Base-by-base conservation (phyloP, 1,140 invertebrate species). In the Tetramorium parvispinum region DNA sequence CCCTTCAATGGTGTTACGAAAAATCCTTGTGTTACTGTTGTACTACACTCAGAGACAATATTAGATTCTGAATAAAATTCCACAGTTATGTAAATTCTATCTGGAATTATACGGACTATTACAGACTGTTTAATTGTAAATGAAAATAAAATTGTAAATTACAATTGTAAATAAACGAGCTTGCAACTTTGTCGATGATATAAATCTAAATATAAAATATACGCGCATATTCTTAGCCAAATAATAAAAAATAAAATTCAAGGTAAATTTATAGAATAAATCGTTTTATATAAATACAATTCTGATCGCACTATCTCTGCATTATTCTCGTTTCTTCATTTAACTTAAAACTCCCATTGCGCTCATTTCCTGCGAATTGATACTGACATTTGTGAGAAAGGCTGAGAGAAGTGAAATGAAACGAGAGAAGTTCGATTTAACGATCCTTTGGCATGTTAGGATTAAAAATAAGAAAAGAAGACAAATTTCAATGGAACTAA, bases 351-450 rank as follows among this genome's bases (percentile, higher is more conserved):
- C 18, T 70, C 32, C 6, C 32, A 16, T 49, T 24, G 24, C 13
- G 68, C 18, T 83, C 24, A 75, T 83, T 83, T 83, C 18, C 24
- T 37, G 53, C 3, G 53, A 83, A 83, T 75, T 83, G 40, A 83
- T 83, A 61, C 7, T n/a, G 16, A 13, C 7, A n/a, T 53, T 79
- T 32, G 79, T 46, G 37, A 71, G 65, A 70, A 81, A 68, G 10
- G 13, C 32, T 49, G n/a, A 66, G 49, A 40, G 21, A 68, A 57
- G 53, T 21, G 13, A 71, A 82, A 59, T 40, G 79, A 57, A 82
- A 61, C 7, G 53, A 83, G 53, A 75, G 70, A 82, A 61, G 53
- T 75, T 8, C 57, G 79, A 83, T 75, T 75, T 83, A 83, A 75
- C 68, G 68, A 83, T 53, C 68, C 43, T 73, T 83, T 83, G 53